A percentile compares a stretch with the other conserved stretches of the same genome.
These are phyloP conservation scores for Brachionus angularis DNA, from an alignment of 1,140 invertebrate species.

Conservation along the genomic window DNA sequence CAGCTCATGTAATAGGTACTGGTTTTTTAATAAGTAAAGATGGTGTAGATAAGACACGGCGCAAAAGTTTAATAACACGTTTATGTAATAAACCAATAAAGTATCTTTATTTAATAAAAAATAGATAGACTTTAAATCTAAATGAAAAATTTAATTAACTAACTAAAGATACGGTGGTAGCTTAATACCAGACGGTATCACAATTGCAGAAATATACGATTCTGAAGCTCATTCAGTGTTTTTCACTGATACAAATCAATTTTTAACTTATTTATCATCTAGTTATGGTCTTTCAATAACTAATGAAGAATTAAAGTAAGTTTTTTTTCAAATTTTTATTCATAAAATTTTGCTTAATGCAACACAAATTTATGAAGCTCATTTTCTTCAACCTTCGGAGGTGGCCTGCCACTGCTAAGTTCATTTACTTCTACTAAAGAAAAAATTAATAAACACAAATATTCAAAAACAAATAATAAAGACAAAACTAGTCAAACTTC, in stretches of 20 bases:
- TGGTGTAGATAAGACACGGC: conserved; percentile 21
- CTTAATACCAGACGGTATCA: conserved; percentile 28
- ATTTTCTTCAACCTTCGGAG: conserved; percentile 34
- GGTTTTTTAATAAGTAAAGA: conserved; percentile 37
- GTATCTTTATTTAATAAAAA: not conserved
- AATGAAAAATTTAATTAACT: not conserved
- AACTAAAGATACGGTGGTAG: conserved; percentile 2
- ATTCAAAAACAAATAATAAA: conserved; percentile 2
- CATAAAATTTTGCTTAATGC: not conserved
- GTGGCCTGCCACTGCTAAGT: not conserved
- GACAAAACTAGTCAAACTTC: conserved; percentile 13
- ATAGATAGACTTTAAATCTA: not conserved
- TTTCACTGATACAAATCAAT: conserved; percentile 38
- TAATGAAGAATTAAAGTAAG: conserved; percentile 35
- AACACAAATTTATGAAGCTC: not conserved
- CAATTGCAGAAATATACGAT: conserved; percentile 42
- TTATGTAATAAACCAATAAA: conserved; percentile 38
- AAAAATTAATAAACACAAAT: conserved; percentile 13
- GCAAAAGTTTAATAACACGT: conserved; percentile 35
- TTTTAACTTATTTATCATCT: conserved; percentile 22
- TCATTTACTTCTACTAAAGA: not conserved
- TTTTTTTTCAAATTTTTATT: not conserved
- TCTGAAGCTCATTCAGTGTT: conserved; percentile 40
- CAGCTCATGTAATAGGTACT: conserved; percentile 36
- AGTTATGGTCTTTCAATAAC: conserved; percentile 29